phyloP scores from a whole-genome alignment of 1,140 invertebrate genomes.

The Antheraea pernyi region DNA sequence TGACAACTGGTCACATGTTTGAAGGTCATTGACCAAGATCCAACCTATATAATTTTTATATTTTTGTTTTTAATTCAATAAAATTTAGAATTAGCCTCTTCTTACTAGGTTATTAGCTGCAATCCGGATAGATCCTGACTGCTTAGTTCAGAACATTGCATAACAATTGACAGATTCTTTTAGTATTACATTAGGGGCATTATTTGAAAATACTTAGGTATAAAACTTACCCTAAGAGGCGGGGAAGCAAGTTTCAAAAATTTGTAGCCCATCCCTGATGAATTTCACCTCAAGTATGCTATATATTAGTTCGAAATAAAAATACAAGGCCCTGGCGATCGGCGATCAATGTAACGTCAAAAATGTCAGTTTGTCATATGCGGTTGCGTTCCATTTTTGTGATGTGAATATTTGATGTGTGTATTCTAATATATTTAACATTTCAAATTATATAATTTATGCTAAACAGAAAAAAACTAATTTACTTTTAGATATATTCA shows the following conservation, averaged over 20 bases:
- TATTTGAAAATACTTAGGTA: not conserved
- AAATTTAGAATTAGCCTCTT: not conserved
- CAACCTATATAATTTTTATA: constrained; percentile 3
- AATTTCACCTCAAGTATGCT: constrained; percentile 8
- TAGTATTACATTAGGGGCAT: not conserved
- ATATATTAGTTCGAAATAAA: constrained; percentile 30
- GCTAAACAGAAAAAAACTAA: too few relatives aligned
- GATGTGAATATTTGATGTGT: constrained; percentile 27
- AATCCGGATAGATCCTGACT: not conserved
- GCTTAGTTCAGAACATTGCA: constrained; percentile 31
- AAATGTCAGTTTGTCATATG: constrained; percentile 16
- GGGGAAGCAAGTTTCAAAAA: constrained; percentile 65
- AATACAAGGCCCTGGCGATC: constrained; percentile 57
- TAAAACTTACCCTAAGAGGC: constrained; percentile 54
- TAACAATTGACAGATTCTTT: constrained; percentile 51
- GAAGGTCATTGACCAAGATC: constrained; percentile 54
- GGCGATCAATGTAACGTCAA: constrained; percentile 23
- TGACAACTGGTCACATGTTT: constrained; percentile 62
- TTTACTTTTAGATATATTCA: too few relatives aligned
- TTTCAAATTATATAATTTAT: not conserved
- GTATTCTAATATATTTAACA: constrained; percentile 24
- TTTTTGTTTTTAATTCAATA: not conserved
- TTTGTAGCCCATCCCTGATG: constrained; percentile 61
- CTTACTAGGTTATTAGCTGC: not conserved
- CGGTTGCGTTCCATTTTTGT: not conserved